Evolutionary conservation across 2,113 vertebrate species (phyloP), one percentile per base, ranked within the genome.

Genomic region (Atlantisia rogersi): DNA sequence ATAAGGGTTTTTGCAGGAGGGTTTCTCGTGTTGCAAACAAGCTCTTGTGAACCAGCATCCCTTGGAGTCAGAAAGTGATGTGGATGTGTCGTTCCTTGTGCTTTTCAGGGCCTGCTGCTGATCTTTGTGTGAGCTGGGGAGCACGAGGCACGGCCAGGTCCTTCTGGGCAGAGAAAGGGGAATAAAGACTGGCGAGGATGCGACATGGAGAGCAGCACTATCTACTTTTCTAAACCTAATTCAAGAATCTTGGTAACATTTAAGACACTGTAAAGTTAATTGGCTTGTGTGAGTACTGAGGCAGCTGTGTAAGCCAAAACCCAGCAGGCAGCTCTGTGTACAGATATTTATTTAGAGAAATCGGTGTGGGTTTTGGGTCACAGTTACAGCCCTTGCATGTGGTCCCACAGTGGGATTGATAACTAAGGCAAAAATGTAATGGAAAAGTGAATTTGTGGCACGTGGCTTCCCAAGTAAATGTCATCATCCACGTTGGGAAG

Each of bases 61-160:
- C n/a, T 58, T 0, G 0, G 7, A 3, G 14, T 1, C 0, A 0
- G 35, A 25, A 12, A 10, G 11, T 62, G 11, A 67, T 0, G 0
- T 16, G 16, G 48, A 3, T 16, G 15, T 63, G 50, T 70, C 4
- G 1, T 29, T 82, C 37, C 56, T 46, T 67, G 68, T 42, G 3
- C 48, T 55, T 40, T 64, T 11, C 91, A 97, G 97, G 92, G 88
- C 5, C 7, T 92, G 86, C 20, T 97, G 4, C 1, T 53, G 55
- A 39, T 96, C 11, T 2, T 31, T 0, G 8, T 93, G 65, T 97
- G 93, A 97, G 59, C 89, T 12, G 55, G 37, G 55, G 5, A 68
- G 68, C 0, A 3, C 11, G 1, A 40, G 69, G 59, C 69, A 18
- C 0, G 2, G 59, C 16, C 37, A 25, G 15, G 14, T 31, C 68